Evolutionary conservation across 2,113 vertebrate genomes (phyloP).

Genomic region (Glareola pratincola): DNA sequence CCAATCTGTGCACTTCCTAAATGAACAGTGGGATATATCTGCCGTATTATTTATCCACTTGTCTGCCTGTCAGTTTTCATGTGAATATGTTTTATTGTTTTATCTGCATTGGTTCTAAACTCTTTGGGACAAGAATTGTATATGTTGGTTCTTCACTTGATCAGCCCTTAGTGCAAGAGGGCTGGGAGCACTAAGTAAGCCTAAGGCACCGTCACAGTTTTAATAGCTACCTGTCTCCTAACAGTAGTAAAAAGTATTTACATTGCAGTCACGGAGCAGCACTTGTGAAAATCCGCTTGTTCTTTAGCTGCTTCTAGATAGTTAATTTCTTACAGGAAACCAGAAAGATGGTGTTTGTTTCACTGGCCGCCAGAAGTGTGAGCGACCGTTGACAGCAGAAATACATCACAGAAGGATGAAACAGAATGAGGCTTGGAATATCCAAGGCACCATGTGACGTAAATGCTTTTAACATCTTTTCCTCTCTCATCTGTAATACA

Average conservation of each 20-base stretch:
- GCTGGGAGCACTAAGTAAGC: background rate
- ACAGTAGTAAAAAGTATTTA: background rate
- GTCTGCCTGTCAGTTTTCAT: background rate
- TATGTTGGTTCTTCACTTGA: background rate
- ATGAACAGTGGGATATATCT: background rate
- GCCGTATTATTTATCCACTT: background rate
- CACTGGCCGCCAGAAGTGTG: background rate
- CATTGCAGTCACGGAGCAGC: background rate
- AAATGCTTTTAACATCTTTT: background rate
- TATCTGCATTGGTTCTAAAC: background rate
- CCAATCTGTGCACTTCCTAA: background rate
- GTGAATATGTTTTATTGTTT: background rate
- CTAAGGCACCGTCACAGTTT: background rate
- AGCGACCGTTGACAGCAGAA: background rate
- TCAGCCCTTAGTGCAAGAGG: background rate
- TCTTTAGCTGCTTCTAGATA: background rate
- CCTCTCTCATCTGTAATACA: background rate
- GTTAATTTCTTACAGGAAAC: background rate
- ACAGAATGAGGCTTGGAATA: background rate
- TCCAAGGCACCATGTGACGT: background rate
- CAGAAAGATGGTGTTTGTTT: background rate
- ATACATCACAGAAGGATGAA: background rate
- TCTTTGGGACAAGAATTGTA: background rate
- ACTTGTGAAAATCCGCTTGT: background rate
- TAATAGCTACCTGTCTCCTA: background rate